Conservation (phyloP, 2,888 invertebrate genomes). For the Sinopyrophorus schimmeli region DNA sequence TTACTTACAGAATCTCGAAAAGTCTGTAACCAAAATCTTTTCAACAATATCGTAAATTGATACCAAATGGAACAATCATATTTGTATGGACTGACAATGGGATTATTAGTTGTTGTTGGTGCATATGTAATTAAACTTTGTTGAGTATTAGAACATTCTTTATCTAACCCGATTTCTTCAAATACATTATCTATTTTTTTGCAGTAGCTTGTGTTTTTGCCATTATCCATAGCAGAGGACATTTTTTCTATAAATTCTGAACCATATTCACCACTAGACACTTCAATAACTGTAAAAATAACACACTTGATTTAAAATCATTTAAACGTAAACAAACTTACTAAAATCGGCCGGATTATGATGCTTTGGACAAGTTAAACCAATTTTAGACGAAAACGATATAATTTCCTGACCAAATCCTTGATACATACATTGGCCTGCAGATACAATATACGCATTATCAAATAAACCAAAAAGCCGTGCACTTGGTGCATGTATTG, state of each 20-base stretch:
- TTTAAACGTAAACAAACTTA: slow-evolving; percentile 55
- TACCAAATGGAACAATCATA: slow-evolving; percentile 64
- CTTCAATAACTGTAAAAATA: slow-evolving; percentile 67
- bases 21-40: slow-evolving; percentile 74
- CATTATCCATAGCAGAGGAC: slow-evolving; percentile 68
- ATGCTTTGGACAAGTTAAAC: slow-evolving; percentile 84
- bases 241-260: slow-evolving; percentile 65
- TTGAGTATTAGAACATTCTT: background rate
- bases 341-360: slow-evolving; percentile 97
- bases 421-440: slow-evolving; percentile 88
- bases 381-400: slow-evolving; percentile 76
- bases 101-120: slow-evolving; percentile 19
- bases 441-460: slow-evolving; percentile 85
- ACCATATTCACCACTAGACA: slow-evolving; percentile 81
- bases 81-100: slow-evolving; percentile 50
- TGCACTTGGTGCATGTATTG: slow-evolving; percentile 96
- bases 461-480: slow-evolving; percentile 89
- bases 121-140: slow-evolving; percentile 23
- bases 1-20: slow-evolving; percentile 70
- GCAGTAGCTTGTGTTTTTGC: slow-evolving; percentile 18
- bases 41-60: slow-evolving; percentile 70
- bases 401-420: slow-evolving; percentile 79
- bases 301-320: slow-evolving; percentile 10
- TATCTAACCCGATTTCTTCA: background rate
- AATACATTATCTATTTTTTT: slow-evolving; percentile 23